Evolutionary conservation across 2,113 vertebrate species (phyloP), one percentile per base, ranked within the genome.

Genomic region (Noctilio leporinus): DNA sequence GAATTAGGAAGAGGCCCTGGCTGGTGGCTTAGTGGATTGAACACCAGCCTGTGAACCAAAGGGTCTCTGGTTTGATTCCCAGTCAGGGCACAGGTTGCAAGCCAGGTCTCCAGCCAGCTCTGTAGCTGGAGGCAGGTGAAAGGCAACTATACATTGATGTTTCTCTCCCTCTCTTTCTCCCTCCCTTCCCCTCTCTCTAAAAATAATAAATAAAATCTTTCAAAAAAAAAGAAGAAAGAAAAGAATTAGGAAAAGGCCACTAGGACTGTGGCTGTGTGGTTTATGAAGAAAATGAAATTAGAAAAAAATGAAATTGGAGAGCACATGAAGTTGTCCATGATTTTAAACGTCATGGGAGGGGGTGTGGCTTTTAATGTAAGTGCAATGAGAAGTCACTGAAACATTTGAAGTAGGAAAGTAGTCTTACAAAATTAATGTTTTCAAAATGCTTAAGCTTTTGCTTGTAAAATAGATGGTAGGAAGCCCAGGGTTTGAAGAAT

Each of bases 391-490:
- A 89, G 35, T 45, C 14, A 70, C 22, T 47, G n/a, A 55, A 55
- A 51, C 5, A 65, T 92, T 92, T 40, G 51, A 84, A 85, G 10
- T 16, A 49, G n/a, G 30, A 96, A 94, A 95, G 8, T 85, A 30
- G 70, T 64, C 70, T 62, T 78, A 77, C 20, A 62, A 33, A 62
- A 33, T 82, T 67, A 78, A 75, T 72, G 7, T 90, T 88, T 96
- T 45, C 38, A 81, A 92, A 86, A 76, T 59, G 45, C 5, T 47
- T 8, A 15, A 95, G 10, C 8, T 77, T 94, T 86, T 88, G 59
- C 59, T 78, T 90, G 40, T n/a, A 86, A 87, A 78, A 53, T 49
- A 57, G 43, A 55, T 91, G 73, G 35, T 57, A 62, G n/a, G 16
- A 73, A 85, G 40, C 17, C 4, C 38, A 40, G 59, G n/a, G n/a